phyloP scores from a whole-genome alignment of 1,140 invertebrate genomes.

The Pantala flavescens region DNA sequence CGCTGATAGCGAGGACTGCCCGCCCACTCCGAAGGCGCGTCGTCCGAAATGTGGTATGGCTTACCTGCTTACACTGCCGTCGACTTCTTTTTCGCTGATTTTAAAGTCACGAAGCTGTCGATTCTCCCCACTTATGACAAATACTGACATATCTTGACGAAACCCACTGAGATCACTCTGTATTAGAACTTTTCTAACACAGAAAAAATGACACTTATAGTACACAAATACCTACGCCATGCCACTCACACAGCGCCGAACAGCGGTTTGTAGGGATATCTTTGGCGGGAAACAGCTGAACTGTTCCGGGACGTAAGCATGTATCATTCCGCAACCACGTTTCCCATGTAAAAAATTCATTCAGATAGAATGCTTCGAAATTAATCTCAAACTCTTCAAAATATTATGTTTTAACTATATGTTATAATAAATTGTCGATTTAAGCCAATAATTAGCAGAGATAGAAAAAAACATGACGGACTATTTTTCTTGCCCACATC shows the following conservation, averaged over 20 bases:
- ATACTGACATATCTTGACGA: constrained; percentile 29
- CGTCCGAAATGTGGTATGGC: constrained; percentile 16
- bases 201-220: constrained; percentile 23
- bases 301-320: neutral
- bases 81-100: constrained; percentile 34
- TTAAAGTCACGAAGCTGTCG: constrained; percentile 31
- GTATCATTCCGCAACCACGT: neutral
- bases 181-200: constrained; percentile 21
- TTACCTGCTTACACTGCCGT: constrained; percentile 34
- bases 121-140: constrained; percentile 30
- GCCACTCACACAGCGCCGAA: constrained; percentile 29
- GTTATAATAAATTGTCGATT: no score
- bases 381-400: neutral
- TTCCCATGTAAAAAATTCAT: neutral
- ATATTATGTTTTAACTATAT: neutral
- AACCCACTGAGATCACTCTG: constrained; percentile 21
- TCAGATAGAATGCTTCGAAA: neutral
- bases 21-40: constrained; percentile 15
- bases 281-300: constrained; percentile 59
- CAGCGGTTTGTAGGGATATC: constrained; percentile 44
- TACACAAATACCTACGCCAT: constrained; percentile 14
- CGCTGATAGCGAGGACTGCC: constrained; percentile 11
- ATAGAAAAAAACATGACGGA: neutral
- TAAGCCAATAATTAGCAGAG: no score
- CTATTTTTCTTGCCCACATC: constrained; percentile 10